Evolutionary conservation across 1,140 invertebrate genomes (phyloP).

Genomic region (Drosophila triauraria): DNA sequence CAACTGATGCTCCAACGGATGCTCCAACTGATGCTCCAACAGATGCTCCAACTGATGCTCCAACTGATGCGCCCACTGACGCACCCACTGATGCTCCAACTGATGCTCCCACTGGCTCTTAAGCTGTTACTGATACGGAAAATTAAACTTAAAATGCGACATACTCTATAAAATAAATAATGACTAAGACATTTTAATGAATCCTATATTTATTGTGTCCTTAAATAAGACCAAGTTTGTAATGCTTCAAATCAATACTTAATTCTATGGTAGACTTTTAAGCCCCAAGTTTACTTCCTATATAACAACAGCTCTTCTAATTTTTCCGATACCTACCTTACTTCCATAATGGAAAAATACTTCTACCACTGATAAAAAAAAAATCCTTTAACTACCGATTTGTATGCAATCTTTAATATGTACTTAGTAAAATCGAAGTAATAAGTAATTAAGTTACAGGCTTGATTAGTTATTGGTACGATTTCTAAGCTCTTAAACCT

Average conservation of each 20-base stretch:
- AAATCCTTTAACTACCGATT: not conserved
- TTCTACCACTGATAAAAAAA: too few species aligned
- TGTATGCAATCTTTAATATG: conserved; percentile 23
- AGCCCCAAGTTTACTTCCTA: not conserved
- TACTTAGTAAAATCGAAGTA: conserved; percentile 11
- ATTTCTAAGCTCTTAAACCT: conserved; percentile 1
- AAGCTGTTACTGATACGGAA: too few species aligned
- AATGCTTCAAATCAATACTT: not conserved
- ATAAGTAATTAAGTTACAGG: conserved; percentile 15
- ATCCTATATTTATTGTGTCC: not conserved
- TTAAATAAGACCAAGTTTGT: not conserved
- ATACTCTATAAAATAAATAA: not conserved
- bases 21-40: not conserved
- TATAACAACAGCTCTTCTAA: too few species aligned
- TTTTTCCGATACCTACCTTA: too few species aligned
- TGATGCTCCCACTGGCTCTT: not conserved
- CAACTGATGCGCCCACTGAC: not conserved
- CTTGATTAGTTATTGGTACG: not conserved
- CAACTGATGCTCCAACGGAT: not conserved
- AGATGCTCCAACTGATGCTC: not conserved
- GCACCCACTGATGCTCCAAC: not conserved
- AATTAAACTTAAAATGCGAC: not conserved
- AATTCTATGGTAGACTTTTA: too few species aligned
- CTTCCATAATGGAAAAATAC: not conserved
- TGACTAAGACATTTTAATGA: not conserved